These are phyloP conservation scores for Parnassius glacialis DNA, from an alignment of 2,888 invertebrate genomes.

Conservation along the genomic window DNA sequence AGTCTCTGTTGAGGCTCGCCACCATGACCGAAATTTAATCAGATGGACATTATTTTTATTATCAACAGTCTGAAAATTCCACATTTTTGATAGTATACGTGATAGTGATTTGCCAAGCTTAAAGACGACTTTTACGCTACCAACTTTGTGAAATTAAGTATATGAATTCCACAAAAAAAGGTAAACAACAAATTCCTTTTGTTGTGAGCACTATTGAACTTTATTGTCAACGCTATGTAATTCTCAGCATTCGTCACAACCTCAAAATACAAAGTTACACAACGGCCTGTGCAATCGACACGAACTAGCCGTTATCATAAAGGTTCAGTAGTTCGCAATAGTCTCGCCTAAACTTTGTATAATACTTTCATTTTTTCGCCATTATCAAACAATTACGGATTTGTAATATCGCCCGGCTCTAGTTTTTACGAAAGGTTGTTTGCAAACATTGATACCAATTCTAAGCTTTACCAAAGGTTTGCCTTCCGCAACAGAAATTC, in stretches of 20 bases:
- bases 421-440: constrained; percentile 20
- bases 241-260: not conserved
- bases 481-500: constrained; percentile 31
- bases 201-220: too few relatives aligned
- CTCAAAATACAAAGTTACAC: constrained; percentile 3
- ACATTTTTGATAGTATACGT: too few relatives aligned
- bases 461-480: constrained; percentile 36
- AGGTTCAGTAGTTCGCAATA: constrained; percentile 29
- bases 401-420: constrained; percentile 24
- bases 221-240: too few relatives aligned
- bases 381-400: constrained; percentile 30
- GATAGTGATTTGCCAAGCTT: too few relatives aligned
- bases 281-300: constrained; percentile 1
- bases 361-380: constrained; percentile 44
- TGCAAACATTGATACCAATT: constrained; percentile 14
- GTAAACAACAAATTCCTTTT: too few relatives aligned
- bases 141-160: too few relatives aligned
- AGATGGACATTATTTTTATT: too few relatives aligned
- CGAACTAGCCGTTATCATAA: constrained; percentile 34
- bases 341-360: constrained; percentile 37
- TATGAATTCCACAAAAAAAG: too few relatives aligned
- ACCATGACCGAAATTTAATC: too few relatives aligned
- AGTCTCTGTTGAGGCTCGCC: too few relatives aligned
- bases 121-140: too few relatives aligned
- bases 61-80: too few relatives aligned